Evolutionary conservation across 2,888 invertebrate species (phyloP), one percentile per base, ranked within the genome.

Genomic region (Hyles lineata): DNA sequence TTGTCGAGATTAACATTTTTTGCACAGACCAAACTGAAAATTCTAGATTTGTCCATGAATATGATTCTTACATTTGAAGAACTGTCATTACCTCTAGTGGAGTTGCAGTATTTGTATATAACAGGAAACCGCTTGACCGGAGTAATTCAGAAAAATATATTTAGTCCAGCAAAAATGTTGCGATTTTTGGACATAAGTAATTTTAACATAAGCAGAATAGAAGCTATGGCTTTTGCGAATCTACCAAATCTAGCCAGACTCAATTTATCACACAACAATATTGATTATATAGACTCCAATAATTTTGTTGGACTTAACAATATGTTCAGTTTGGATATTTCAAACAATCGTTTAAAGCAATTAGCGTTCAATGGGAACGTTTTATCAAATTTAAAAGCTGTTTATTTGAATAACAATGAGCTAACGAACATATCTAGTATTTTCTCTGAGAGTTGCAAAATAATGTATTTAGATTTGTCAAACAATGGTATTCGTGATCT

Each of bases 321-420:
- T 73, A 82, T 93, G 79, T 89, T 85, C 60, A 90, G 89, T 72
- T 82, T 94, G 74, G 92, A 94, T 78, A 62, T 94, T 55, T 92
- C 93, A 1, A 75, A 82, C 59, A 94, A 94, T 79, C 80, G 81
- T 32, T 75, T 94, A 55, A 73, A 75, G 58, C 71, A 80, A 21
- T 76, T 93, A 11, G 76, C 80, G 59, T 75, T 91, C 6, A 85
- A 83, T 29, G 83, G 80, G 60, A 84, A 80, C 25, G 70, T 75
- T 25, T 78, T 90, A 19, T 78, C 74, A 2, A 89, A 86, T 76
- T 80, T 92, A n/a, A 87, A 87, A 80, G 89, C 90, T 11, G 73
- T 91, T 7, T 90, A 90, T 76, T 77, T 93, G 35, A 88, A 87
- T 62, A 85, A 91, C 61, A 93, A 93, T 62, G 82, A 83, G 25